These are phyloP conservation scores for Chlorops oryzae DNA, from an alignment of 1,140 invertebrate species.

Conservation along the genomic window DNA sequence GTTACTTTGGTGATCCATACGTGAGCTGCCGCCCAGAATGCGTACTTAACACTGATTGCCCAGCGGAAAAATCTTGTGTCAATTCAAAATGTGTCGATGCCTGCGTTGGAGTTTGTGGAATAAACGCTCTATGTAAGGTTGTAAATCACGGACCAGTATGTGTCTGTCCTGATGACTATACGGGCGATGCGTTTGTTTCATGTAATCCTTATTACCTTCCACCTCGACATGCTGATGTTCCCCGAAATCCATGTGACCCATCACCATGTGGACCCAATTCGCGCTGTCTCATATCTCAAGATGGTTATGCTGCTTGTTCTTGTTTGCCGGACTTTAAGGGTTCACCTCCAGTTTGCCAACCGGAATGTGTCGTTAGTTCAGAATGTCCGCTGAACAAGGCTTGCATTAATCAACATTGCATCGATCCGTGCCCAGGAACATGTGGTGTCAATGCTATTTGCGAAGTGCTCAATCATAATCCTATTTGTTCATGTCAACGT, in stretches of 20 bases:
- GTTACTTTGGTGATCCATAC: conserved; percentile 68
- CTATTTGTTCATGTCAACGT: conserved; percentile 70
- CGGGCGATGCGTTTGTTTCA: conserved; percentile 71
- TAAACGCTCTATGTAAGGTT: conserved; percentile 66
- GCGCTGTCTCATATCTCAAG: conserved; percentile 62
- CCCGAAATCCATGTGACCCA: conserved; percentile 59
- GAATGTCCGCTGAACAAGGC: conserved; percentile 71
- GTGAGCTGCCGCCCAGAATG: conserved; percentile 70
- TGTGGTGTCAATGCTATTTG: conserved; percentile 71
- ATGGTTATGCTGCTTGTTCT: conserved; percentile 70
- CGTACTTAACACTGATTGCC: conserved; percentile 71
- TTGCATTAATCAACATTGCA: conserved; percentile 71
- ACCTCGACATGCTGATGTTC: conserved; percentile 23
- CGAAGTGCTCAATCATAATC: conserved; percentile 73
- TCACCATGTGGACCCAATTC: conserved; percentile 75
- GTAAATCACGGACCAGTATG: conserved; percentile 75
- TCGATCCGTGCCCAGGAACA: conserved; percentile 69
- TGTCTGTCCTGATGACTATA: conserved; percentile 63
- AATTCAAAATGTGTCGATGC: conserved; percentile 77
- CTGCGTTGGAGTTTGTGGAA: conserved; percentile 69
- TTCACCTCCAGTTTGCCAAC: conserved; percentile 70
- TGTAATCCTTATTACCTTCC: conserved; percentile 53
- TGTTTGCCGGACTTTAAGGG: conserved; percentile 74
- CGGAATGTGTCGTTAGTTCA: conserved; percentile 72
- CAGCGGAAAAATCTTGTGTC: conserved; percentile 61